Evolutionary conservation across 1,140 invertebrate species (phyloP).

Genomic region (Penaeus japonicus): DNA sequence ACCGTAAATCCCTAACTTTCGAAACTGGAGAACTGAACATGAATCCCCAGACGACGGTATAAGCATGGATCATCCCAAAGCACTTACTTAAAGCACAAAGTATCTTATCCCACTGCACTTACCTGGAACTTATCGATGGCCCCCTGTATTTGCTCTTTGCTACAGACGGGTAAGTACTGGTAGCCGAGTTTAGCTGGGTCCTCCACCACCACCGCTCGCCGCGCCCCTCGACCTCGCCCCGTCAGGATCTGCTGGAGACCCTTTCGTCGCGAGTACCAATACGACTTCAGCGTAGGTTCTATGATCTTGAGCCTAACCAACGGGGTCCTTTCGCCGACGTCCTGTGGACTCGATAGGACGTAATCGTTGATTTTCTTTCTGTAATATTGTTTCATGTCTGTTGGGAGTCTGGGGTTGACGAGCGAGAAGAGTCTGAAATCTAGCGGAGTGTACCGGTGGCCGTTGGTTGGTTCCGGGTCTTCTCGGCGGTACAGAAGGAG

Average conservation of each 20-base stretch:
- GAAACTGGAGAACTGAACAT: too few species aligned
- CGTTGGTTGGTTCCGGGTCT: not conserved
- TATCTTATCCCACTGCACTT: not conserved
- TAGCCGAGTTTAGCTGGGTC: not conserved
- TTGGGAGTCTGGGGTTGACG: not conserved
- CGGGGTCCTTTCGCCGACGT: too few species aligned
- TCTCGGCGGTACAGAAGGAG: slow-evolving; percentile 31
- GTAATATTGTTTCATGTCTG: not conserved
- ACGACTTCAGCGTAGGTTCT: too few species aligned
- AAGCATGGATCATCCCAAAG: too few species aligned
- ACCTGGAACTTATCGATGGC: slow-evolving; percentile 43
- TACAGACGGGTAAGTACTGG: slow-evolving; percentile 35
- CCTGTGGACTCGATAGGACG: too few species aligned
- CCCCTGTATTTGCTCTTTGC: not conserved
- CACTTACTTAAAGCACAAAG: too few species aligned
- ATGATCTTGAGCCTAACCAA: too few species aligned
- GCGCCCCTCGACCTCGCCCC: not conserved
- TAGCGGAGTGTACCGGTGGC: not conserved
- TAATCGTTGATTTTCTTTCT: too few species aligned
- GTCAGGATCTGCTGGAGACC: not conserved
- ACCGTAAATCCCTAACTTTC: too few species aligned
- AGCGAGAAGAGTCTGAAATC: not conserved
- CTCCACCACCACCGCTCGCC: slow-evolving; percentile 13
- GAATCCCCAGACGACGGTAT: too few species aligned
- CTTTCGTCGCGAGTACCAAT: too few species aligned